These are phyloP conservation scores for Crotalus tigris DNA, from an alignment of 2,113 vertebrate genomes.

Conservation along the genomic window DNA sequence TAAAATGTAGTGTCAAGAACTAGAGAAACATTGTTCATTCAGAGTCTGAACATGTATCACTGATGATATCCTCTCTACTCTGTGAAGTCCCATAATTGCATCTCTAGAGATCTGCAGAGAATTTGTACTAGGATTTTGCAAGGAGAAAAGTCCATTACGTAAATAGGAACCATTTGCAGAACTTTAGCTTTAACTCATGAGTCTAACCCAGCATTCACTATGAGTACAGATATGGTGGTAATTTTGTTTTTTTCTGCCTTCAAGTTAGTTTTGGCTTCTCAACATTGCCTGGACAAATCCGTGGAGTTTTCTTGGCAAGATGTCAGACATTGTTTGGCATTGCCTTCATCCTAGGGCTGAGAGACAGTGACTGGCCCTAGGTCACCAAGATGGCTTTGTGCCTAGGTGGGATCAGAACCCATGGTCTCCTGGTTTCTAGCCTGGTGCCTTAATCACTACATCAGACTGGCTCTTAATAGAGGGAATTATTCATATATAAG, in stretches of 20 bases:
- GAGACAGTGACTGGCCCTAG: not conserved
- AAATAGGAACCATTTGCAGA: not conserved
- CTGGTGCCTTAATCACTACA: not conserved
- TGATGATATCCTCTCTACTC: not conserved
- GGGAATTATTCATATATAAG: constrained; percentile 30
- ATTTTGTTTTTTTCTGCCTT: not conserved
- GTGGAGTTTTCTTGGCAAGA: not conserved
- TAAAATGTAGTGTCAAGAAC: not conserved
- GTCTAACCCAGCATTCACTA: not conserved
- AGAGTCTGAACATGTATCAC: not conserved
- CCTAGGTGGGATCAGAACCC: not conserved
- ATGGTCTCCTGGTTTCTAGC: not conserved
- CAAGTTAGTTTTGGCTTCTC: not conserved
- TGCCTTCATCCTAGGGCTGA: not conserved
- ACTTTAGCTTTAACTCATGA: not conserved
- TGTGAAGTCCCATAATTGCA: not conserved
- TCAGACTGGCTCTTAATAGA: not conserved
- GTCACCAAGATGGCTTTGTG: not conserved
- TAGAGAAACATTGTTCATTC: not conserved
- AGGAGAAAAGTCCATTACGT: not conserved
- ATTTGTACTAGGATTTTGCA: not conserved
- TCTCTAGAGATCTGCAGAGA: not conserved
- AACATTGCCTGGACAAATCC: not conserved
- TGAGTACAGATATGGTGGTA: not conserved
- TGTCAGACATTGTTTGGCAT: not conserved